Evolutionary conservation across 2,888 invertebrate species (phyloP).

Genomic region (Nowickia ferox): DNA sequence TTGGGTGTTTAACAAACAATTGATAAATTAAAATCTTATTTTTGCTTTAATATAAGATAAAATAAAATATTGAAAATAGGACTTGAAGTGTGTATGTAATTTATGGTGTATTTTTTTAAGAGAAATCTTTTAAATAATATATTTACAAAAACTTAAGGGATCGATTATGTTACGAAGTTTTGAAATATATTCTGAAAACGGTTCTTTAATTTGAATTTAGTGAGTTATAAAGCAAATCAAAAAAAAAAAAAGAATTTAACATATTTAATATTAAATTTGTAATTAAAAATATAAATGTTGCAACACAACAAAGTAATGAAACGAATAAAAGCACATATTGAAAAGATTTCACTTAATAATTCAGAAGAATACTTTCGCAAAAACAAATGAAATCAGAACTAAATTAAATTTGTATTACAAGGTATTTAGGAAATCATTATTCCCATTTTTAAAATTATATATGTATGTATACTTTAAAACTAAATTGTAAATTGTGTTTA

Average conservation of each 20-base stretch:
- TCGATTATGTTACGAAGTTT: neutral
- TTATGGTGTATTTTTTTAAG: neutral
- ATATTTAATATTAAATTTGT: neutral
- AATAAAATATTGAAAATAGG: neutral
- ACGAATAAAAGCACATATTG: slow-evolving; percentile 3
- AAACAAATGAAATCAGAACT: neutral
- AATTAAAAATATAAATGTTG: slow-evolving; percentile 20
- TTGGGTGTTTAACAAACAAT: slow-evolving; percentile 22
- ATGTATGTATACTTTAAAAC: slow-evolving; percentile 8
- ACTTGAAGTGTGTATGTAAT: neutral
- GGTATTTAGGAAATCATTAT: slow-evolving; percentile 10
- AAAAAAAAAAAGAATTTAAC: neutral
- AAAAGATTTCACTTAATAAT: neutral
- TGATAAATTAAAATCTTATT: slow-evolving; percentile 4
- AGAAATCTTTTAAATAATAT: slow-evolving; percentile 48
- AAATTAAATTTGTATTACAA: neutral
- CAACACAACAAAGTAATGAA: slow-evolving; percentile 20
- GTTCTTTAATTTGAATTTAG: neutral
- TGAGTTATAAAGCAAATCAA: slow-evolving; percentile 4
- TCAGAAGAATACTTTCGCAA: neutral
- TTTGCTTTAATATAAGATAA: slow-evolving; percentile 55
- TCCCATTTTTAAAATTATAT: slow-evolving; percentile 42
- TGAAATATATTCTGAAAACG: neutral
- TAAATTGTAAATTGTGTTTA: slow-evolving; percentile 39
- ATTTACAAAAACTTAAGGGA: slow-evolving; percentile 57